These are phyloP conservation scores for Brachionus plicatilis DNA, from an alignment of 1,140 invertebrate genomes.

Conservation along the genomic window DNA sequence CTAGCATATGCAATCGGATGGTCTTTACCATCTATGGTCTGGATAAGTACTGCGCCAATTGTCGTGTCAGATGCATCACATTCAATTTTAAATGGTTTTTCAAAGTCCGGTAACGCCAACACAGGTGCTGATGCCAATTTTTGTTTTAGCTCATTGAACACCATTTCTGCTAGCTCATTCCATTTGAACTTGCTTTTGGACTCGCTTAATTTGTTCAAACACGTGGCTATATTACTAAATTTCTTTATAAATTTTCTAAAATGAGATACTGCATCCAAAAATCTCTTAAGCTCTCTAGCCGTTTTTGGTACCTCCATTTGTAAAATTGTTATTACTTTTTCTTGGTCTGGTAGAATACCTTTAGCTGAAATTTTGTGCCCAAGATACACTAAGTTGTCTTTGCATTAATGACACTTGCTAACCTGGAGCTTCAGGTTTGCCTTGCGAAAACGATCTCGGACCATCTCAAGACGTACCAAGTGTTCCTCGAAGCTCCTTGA, in stretches of 20 bases:
- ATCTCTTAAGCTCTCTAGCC: slow-evolving; percentile 47
- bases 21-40: background rate
- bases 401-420: background rate
- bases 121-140: background rate
- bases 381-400: slow-evolving; percentile 35
- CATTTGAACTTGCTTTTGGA: background rate
- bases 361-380: slow-evolving; percentile 33
- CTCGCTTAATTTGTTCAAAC: background rate
- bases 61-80: background rate
- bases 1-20: background rate
- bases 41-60: background rate
- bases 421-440: slow-evolving; percentile 44
- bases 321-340: slow-evolving; percentile 51
- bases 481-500: slow-evolving; percentile 40
- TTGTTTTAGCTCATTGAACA: slow-evolving; percentile 1
- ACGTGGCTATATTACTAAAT: slow-evolving; percentile 44
- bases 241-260: slow-evolving; percentile 51
- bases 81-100: background rate
- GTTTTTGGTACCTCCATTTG: slow-evolving; percentile 46
- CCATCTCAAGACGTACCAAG: slow-evolving; percentile 43
- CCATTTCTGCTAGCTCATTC: background rate
- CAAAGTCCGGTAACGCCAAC: background rate
- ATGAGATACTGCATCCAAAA: slow-evolving; percentile 53
- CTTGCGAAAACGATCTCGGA: slow-evolving; percentile 42
- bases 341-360: slow-evolving; percentile 41